Evolutionary conservation across 2,888 invertebrate species (phyloP).

Genomic region (Abrostola tripartita): DNA sequence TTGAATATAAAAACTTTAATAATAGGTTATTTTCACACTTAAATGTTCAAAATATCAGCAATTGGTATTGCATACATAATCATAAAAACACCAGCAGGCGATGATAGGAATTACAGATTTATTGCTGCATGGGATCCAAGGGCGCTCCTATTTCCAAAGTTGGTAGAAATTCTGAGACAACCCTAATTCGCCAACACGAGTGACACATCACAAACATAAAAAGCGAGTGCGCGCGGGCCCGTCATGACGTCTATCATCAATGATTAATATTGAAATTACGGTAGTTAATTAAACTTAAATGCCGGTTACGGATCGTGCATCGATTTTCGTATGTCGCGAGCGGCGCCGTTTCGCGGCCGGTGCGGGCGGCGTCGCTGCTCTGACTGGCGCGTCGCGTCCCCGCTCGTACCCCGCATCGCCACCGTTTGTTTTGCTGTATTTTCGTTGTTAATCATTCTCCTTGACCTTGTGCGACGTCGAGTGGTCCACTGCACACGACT

Average conservation of each 20-base stretch:
- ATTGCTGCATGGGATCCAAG: slow-evolving; percentile 58
- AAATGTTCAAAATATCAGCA: slow-evolving; percentile 36
- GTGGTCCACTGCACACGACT: slow-evolving; percentile 88
- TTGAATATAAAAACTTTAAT: slow-evolving; percentile 19
- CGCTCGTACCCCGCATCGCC: slow-evolving; percentile 78
- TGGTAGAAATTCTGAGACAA: slow-evolving; percentile 63
- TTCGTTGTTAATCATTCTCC: slow-evolving; percentile 89
- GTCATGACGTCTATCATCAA: slow-evolving; percentile 72
- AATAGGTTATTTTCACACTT: slow-evolving; percentile 41
- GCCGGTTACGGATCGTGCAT: slow-evolving; percentile 86
- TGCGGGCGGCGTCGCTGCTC: slow-evolving; percentile 83
- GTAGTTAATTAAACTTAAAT: slow-evolving; percentile 72
- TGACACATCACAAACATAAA: slow-evolving; percentile 74
- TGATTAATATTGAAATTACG: slow-evolving; percentile 74
- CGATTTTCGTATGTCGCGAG: slow-evolving; percentile 86
- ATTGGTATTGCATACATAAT: slow-evolving; percentile 53
- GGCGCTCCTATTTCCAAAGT: slow-evolving; percentile 63
- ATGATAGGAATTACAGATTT: slow-evolving; percentile 49
- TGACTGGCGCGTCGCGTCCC: slow-evolving; percentile 83
- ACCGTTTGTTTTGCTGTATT: slow-evolving; percentile 88
- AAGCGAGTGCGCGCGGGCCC: slow-evolving; percentile 69
- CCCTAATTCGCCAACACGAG: slow-evolving; percentile 63
- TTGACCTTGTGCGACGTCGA: slow-evolving; percentile 88
- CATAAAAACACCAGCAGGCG: slow-evolving; percentile 50
- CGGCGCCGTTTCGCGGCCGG: slow-evolving; percentile 80